Percentiles rank a stretch among this genome's conserved stretches.
Conservation (phyloP, 2,888 invertebrate genomes). For the Tribolium freemani region DNA sequence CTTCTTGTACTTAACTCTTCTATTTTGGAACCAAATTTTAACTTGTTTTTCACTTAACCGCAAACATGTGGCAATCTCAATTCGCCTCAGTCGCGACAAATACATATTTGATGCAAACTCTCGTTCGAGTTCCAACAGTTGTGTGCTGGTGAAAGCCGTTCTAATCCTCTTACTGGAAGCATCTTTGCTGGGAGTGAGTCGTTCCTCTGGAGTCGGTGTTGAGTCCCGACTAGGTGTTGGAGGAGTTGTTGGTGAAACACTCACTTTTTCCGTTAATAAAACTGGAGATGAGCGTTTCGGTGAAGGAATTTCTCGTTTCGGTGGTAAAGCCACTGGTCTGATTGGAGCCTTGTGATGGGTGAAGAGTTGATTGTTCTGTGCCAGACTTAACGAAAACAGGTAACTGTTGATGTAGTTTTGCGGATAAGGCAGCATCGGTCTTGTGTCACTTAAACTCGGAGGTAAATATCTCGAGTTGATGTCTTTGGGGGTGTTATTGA, state of each 20-base stretch:
- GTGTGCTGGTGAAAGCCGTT: slow-evolving; percentile 94
- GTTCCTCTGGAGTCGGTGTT: slow-evolving; percentile 72
- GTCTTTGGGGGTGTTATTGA: slow-evolving; percentile 76
- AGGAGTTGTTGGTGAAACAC: slow-evolving; percentile 47
- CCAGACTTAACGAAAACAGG: slow-evolving; percentile 75
- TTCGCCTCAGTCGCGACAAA: slow-evolving; percentile 87
- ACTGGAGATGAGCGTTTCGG: slow-evolving; percentile 44
- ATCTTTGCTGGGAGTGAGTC: slow-evolving; percentile 69
- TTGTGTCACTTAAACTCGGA: slow-evolving; percentile 67
- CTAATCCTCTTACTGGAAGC: slow-evolving; percentile 89
- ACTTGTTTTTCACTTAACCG: slow-evolving; percentile 95
- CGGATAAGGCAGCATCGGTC: slow-evolving; percentile 75
- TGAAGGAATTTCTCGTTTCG: slow-evolving; percentile 42
- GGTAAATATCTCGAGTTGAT: slow-evolving; percentile 66
- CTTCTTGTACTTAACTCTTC: slow-evolving; percentile 94
- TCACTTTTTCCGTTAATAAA: not conserved
- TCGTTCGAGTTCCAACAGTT: slow-evolving; percentile 87
- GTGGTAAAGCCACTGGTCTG: slow-evolving; percentile 62
- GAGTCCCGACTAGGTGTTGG: slow-evolving; percentile 66
- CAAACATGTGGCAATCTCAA: slow-evolving; percentile 92
- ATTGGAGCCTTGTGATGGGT: slow-evolving; percentile 57
- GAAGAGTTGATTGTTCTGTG: slow-evolving; percentile 67
- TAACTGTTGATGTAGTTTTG: slow-evolving; percentile 77
- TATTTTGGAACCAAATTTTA: slow-evolving; percentile 96
- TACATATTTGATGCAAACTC: slow-evolving; percentile 94